Conservation (phyloP, 2,113 vertebrate species). For the Platysteira castanea region DNA sequence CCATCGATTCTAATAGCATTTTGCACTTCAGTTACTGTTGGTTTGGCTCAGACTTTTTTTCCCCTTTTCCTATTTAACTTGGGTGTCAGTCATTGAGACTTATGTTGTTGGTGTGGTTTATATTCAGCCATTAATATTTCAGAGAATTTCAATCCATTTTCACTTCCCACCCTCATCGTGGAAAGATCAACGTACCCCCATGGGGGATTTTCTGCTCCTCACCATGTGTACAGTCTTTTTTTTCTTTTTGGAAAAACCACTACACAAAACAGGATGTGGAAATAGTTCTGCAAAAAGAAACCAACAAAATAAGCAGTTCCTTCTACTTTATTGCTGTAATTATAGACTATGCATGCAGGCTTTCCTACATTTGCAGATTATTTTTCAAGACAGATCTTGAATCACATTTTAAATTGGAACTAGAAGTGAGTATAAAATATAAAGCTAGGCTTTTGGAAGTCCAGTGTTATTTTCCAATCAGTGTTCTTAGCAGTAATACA, state of each 20-base stretch:
- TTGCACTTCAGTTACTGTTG: background rate
- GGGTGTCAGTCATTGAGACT: background rate
- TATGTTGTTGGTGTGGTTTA: background rate
- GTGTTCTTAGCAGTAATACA: background rate
- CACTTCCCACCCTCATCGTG: background rate
- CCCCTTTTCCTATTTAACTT: background rate
- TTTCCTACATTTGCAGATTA: background rate
- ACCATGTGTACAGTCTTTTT: background rate
- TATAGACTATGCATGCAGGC: background rate
- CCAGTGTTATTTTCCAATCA: background rate
- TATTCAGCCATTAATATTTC: background rate
- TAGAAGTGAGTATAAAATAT: background rate
- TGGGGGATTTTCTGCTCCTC: slow-evolving; percentile 1
- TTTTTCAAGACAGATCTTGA: slow-evolving; percentile 9
- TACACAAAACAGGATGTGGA: slow-evolving; percentile 41
- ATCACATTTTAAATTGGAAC: background rate
- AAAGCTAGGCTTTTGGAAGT: background rate
- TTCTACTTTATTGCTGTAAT: slow-evolving; percentile 20
- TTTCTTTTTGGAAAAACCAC: background rate
- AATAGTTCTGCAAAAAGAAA: slow-evolving; percentile 18
- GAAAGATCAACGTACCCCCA: background rate
- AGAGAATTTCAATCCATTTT: slow-evolving; percentile 17
- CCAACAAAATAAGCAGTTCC: slow-evolving; percentile 38
- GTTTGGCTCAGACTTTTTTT: background rate
- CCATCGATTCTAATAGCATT: background rate